These are phyloP conservation scores for Brachionus paranguensis DNA, from an alignment of 1,140 invertebrate species.

Conservation along the genomic window DNA sequence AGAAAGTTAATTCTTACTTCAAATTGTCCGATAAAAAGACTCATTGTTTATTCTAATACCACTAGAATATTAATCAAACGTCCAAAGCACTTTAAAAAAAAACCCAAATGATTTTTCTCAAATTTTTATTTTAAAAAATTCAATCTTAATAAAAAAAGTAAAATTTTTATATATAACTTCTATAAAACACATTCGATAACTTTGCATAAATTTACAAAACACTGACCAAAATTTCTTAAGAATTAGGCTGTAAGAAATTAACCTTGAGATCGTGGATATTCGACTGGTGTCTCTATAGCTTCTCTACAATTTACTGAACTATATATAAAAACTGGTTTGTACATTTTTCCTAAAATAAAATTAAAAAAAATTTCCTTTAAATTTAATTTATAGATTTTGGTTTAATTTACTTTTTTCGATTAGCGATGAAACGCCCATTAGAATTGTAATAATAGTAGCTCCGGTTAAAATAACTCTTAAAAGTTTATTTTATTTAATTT, in stretches of 20 bases:
- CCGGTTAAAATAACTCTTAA: neutral
- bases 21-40: neutral
- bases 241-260: neutral
- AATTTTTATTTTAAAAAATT: neutral
- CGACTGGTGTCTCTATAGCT: neutral
- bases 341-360: neutral
- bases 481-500: neutral
- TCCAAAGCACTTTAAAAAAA: neutral
- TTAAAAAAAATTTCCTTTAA: neutral
- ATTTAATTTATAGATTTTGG: neutral
- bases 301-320: neutral
- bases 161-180: neutral
- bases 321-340: constrained; percentile 2
- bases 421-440: constrained; percentile 2
- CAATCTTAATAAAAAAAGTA: neutral
- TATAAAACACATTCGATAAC: neutral
- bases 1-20: neutral
- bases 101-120: neutral
- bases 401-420: constrained; percentile 11
- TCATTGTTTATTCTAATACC: neutral
- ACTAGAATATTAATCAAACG: neutral
- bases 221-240: neutral
- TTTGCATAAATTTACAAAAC: neutral
- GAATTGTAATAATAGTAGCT: neutral
- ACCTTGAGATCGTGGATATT: neutral